phyloP scores from a whole-genome alignment of 2,113 vertebrate genomes.

The Vimba vimba region DNA sequence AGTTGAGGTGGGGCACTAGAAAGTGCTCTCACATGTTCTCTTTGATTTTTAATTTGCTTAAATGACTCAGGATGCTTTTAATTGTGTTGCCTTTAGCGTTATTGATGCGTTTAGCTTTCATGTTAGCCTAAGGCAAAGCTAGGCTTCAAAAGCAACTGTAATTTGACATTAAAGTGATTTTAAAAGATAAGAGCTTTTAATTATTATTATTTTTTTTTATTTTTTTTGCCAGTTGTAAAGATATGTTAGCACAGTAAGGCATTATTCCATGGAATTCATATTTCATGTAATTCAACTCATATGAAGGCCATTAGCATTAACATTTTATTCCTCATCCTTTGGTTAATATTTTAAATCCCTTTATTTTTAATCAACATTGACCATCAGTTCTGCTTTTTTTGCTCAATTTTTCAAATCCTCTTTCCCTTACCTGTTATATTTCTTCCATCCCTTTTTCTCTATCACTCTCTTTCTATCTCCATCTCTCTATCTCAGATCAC shows the following conservation, averaged over 20 bases:
- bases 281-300: slow-evolving; percentile 5
- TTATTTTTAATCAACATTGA: slow-evolving; percentile 29
- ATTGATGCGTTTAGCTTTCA: neutral
- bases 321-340: slow-evolving; percentile 48
- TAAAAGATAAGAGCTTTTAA: neutral
- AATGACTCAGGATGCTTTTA: neutral
- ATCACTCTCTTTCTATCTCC: slow-evolving; percentile 22
- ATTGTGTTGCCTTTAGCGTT: slow-evolving; percentile 1
- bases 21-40: neutral
- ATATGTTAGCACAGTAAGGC: slow-evolving; percentile 7
- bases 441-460: slow-evolving; percentile 16
- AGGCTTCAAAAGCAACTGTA: neutral
- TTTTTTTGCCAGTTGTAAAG: neutral
- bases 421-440: slow-evolving; percentile 16
- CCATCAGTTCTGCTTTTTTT: slow-evolving; percentile 18
- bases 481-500: slow-evolving; percentile 83
- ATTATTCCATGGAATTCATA: slow-evolving; percentile 4
- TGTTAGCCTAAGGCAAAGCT: neutral
- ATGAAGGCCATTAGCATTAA: slow-evolving; percentile 45
- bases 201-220: neutral
- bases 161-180: neutral
- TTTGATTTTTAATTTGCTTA: slow-evolving; percentile 11
- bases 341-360: slow-evolving; percentile 1
- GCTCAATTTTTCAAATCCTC: neutral
- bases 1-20: slow-evolving; percentile 5